Base-by-base conservation (phyloP, 2,113 vertebrate genomes). In the Cheirogaleus medius region DNA sequence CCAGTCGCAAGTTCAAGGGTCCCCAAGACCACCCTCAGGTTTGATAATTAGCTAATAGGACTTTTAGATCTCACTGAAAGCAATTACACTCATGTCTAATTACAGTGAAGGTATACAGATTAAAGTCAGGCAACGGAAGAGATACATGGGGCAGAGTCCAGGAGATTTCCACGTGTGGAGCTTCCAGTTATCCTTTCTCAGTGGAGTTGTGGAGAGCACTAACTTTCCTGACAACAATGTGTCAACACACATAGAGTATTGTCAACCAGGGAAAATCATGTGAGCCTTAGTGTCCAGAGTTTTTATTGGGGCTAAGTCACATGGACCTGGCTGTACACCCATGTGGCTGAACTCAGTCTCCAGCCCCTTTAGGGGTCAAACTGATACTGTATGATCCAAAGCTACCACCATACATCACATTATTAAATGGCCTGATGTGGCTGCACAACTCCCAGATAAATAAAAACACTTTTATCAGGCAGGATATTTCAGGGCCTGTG, bases 391-490 rank as follows among this genome's bases (percentile, higher is more conserved):
- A 44, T 63, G 63, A 87, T 18, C 23, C 52, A 92, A 84, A 96
- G 39, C 1, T 23, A 14, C 34, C 25, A 49, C 37, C 49, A 66
- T 84, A 89, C 39, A n/a, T 83, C 69, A 94, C 39, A 66, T 89
- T 58, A 10, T 74, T 92, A 76, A 37, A 58, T 12, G 86, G 39
- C 56, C 42, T 87, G 34, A 64, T 83, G 15, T 52, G 80, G 20
- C 32, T 34, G 29, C 23, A 74, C 42, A 95, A 21, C 8, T 21
- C n/a, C 37, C 5, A 91, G 54, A 63, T 68, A 69, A 90, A 96
- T 23, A 86, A 93, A 82, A 47, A 89, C n/a, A 73, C 17, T 85
- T 95, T 93, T 47, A 95, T 68, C 18, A 84, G 29, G 29, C 34
- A 85, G 86, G 37, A 47, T 42, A 73, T 86, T 66, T 23, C 34